Evolutionary conservation across 2,888 invertebrate species (phyloP).

Genomic region (Cephus nigrinus): DNA sequence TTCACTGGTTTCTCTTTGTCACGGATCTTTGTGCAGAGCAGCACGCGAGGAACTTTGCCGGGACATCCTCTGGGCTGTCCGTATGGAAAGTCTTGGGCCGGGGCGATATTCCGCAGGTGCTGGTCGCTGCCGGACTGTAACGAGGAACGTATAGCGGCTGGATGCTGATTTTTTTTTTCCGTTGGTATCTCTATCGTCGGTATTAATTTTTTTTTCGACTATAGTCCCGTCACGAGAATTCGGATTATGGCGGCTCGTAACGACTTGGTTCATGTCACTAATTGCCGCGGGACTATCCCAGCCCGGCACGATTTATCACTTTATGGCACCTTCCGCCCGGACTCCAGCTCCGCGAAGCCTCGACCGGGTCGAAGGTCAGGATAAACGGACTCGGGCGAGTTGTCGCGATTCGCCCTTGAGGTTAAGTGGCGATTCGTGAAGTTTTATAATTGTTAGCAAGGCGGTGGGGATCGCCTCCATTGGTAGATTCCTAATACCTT

Average conservation of each 20-base stretch:
- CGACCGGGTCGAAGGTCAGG: slow-evolving; percentile 15
- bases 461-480: slow-evolving; percentile 49
- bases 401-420: slow-evolving; percentile 57
- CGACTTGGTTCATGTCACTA: neutral
- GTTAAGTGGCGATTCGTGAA: slow-evolving; percentile 61
- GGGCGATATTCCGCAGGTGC: neutral
- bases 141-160: neutral
- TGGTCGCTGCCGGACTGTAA: neutral
- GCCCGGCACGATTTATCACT: slow-evolving; percentile 59
- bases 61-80: neutral
- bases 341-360: slow-evolving; percentile 1
- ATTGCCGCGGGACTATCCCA: neutral
- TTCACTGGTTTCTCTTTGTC: neutral
- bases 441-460: slow-evolving; percentile 51
- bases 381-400: slow-evolving; percentile 24
- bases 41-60: neutral
- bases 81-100: neutral
- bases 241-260: neutral
- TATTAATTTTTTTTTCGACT: neutral
- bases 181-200: neutral
- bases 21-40: neutral
- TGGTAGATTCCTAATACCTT: slow-evolving; percentile 32
- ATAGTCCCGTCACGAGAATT: neutral
- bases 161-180: neutral
- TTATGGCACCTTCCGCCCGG: slow-evolving; percentile 39